Conservation (phyloP, 2,888 invertebrate species). For the Blastobasis adustella region DNA sequence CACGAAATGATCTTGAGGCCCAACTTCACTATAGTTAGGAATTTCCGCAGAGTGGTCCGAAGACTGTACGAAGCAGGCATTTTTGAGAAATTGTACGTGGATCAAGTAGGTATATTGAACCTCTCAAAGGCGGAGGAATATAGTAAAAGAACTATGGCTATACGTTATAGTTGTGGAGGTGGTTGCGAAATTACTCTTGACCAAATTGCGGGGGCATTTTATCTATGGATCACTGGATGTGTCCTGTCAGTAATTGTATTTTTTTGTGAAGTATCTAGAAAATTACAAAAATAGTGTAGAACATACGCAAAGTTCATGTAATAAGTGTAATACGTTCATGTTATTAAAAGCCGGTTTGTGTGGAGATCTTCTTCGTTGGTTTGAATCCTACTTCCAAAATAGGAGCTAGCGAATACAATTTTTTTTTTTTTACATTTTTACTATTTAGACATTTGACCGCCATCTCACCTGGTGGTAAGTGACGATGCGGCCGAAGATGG, state of each 20-base stretch:
- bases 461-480: too few species aligned
- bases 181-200: slow-evolving; percentile 45
- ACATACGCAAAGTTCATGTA: too few species aligned
- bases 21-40: slow-evolving; percentile 24
- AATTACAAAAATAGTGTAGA: background rate
- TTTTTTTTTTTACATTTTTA: too few species aligned
- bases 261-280: slow-evolving; percentile 28
- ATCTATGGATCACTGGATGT: slow-evolving; percentile 43
- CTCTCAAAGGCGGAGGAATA: slow-evolving; percentile 33
- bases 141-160: slow-evolving; percentile 32
- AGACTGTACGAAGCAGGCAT: slow-evolving; percentile 53
- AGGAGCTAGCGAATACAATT: too few species aligned
- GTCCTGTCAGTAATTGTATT: slow-evolving; percentile 33
- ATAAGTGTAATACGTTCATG: too few species aligned
- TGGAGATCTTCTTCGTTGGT: too few species aligned
- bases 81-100: slow-evolving; percentile 33
- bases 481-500: too few species aligned
- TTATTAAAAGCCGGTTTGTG: too few species aligned
- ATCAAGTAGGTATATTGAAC: slow-evolving; percentile 41
- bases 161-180: slow-evolving; percentile 43
- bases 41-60: slow-evolving; percentile 26
- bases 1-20: slow-evolving; percentile 53
- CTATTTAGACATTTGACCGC: too few species aligned
- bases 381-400: too few species aligned
- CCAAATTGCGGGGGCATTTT: slow-evolving; percentile 42